Base-by-base conservation (phyloP, 2,888 invertebrate genomes). In the Lacanobia wlatinum region DNA sequence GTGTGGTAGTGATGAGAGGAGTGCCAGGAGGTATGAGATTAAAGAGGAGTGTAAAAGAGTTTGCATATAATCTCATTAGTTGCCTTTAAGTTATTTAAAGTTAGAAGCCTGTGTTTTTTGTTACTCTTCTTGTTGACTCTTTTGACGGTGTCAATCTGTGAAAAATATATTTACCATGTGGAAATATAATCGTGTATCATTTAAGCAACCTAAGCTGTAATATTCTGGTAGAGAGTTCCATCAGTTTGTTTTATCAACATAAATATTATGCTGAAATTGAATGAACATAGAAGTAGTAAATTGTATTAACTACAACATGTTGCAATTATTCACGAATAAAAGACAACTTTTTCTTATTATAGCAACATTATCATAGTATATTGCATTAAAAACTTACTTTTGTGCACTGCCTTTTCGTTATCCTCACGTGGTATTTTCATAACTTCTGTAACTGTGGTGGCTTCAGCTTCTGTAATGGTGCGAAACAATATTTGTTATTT, bases 361-460 rank as follows among this genome's bases (percentile, higher is more conserved):
- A n/a, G n/a, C n/a, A n/a, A n/a, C n/a, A n/a, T n/a, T 14, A 52
- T 21, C 5, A 40, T 21, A 23, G 16, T 21, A 43, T 21, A 10
- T 14, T n/a, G 3, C 7, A 59, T 18, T 50, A 18, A 46, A 55
- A 56, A 87, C 92, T 91, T 88, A 94, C 95, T 94, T 90, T 93
- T 92, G 9, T 90, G 85, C 23, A 83, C 76, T 63, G 78, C 79
- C n/a, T 74, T 72, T 71, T 86, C 87, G 70, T 73, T 84, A 52
- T 77, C 84, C 46, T 92, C 90, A 70, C 85, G 84, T 75, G 91
- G 88, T 66, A 94, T 91, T 87, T 94, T 94, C 43, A 89, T 89
- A 7, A 79, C 65, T 74, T 87, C 88, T 40, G 64, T 78, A 23
- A 77, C 58, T 64, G 53, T 16, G 38, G 28, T 69, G 50, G 46